Evolutionary conservation across 2,888 invertebrate genomes (phyloP).

Genomic region (Noctua fimbriata): DNA sequence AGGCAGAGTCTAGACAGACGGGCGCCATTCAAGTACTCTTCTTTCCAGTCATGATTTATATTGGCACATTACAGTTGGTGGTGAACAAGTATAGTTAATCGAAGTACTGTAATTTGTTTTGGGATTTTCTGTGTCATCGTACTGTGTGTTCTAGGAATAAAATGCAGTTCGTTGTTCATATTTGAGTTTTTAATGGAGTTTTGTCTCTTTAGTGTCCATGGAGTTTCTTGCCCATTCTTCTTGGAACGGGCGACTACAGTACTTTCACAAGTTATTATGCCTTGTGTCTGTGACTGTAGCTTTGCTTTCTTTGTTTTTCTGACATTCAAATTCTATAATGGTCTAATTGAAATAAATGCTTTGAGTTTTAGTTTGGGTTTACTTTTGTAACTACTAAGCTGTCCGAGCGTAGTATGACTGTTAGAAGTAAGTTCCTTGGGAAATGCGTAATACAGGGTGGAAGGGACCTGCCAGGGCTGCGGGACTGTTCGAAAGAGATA

Average conservation of each 20-base stretch:
- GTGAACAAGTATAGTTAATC: constrained; percentile 16
- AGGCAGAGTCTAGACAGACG: constrained; percentile 58
- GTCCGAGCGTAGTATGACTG: background rate
- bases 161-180: background rate
- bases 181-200: constrained; percentile 13
- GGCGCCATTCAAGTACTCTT: constrained; percentile 55
- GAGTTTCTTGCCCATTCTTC: no score
- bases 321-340: no score
- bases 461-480: no score
- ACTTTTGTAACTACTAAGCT: background rate
- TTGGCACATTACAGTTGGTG: constrained; percentile 13
- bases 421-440: background rate
- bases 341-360: no score
- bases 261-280: no score
- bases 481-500: no score
- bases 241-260: no score
- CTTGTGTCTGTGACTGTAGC: no score
- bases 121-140: constrained; percentile 29
- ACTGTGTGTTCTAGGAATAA: constrained; percentile 1
- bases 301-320: no score
- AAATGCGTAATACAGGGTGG: no score
- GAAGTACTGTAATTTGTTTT: constrained; percentile 42
- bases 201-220: no score
- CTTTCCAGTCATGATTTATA: constrained; percentile 48
- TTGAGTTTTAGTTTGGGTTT: no score